Percentiles rank a stretch among this genome's conserved stretches.
Conservation (phyloP, 2,113 vertebrate species). For the Turnix velox region DNA sequence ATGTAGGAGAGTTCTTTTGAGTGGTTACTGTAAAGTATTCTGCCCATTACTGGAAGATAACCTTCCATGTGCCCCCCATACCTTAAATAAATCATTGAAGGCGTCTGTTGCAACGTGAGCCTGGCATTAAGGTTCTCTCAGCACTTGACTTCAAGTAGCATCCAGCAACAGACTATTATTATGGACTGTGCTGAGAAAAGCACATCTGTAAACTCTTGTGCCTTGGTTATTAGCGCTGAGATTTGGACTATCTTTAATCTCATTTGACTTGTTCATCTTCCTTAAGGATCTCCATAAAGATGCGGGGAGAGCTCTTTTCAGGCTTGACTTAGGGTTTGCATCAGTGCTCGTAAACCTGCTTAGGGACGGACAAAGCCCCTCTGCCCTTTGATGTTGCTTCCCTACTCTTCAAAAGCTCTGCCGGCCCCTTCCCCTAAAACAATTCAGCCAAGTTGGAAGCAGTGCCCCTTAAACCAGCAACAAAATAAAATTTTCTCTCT, state of each 20-base stretch:
- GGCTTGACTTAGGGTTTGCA: conserved; percentile 70
- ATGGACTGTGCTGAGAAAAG: conserved; percentile 15
- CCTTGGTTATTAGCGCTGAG: conserved; percentile 20
- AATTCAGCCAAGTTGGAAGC: conserved; percentile 65
- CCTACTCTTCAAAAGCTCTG: conserved; percentile 71
- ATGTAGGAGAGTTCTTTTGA: background rate
- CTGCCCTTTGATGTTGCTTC: conserved; percentile 74
- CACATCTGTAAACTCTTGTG: conserved; percentile 28
- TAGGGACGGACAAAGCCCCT: conserved; percentile 71
- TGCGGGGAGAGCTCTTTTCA: conserved; percentile 67
- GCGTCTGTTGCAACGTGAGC: background rate
- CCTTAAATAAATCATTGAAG: background rate
- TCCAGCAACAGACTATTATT: background rate
- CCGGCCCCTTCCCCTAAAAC: conserved; percentile 60
- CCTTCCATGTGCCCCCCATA: background rate
- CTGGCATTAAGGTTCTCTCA: background rate
- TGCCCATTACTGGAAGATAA: background rate
- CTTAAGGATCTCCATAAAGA: conserved; percentile 72
- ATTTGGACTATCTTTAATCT: conserved; percentile 70
- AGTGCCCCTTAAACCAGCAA: conserved; percentile 72
- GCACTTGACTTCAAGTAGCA: background rate
- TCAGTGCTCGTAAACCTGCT: conserved; percentile 77
- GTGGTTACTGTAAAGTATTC: background rate
- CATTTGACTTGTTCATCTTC: conserved; percentile 73
- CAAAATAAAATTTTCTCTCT: conserved; percentile 73